Percentiles rank a stretch among this genome's conserved stretches.
These are phyloP conservation scores for Pachypsylla venusta DNA, from an alignment of 1,140 invertebrate species.

Conservation along the genomic window DNA sequence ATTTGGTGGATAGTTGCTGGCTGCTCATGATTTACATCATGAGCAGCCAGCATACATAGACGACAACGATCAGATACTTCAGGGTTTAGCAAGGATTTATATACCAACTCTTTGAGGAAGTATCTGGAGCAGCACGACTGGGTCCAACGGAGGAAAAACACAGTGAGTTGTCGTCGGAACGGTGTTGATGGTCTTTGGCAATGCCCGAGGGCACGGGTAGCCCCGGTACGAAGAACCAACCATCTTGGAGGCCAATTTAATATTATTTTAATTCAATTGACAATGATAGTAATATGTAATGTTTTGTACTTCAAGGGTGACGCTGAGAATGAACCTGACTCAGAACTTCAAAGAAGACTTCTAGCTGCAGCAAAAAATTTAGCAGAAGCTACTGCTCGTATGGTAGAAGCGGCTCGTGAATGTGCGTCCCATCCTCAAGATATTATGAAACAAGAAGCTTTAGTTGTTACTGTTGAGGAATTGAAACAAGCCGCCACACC, in stretches of 20 bases:
- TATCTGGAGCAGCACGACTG: no score
- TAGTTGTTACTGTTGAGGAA: constrained; percentile 80
- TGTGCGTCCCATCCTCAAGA: constrained; percentile 78
- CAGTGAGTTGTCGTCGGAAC: no score
- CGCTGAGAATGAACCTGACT: constrained; percentile 73
- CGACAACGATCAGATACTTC: no score
- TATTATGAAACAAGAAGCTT: constrained; percentile 60
- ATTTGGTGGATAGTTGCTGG: no score
- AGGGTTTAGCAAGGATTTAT: no score
- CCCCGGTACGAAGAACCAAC: no score
- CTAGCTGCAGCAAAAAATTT: constrained; percentile 82
- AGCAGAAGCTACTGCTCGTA: constrained; percentile 87
- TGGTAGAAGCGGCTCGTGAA: constrained; percentile 90
- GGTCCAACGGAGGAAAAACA: no score
- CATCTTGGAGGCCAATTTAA: neutral
- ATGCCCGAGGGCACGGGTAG: no score
- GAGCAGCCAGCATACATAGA: no score
- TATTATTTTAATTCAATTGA: constrained; percentile 14
- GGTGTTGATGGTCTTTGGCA: no score
- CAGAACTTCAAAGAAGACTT: constrained; percentile 74
- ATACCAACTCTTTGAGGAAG: no score
- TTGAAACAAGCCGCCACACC: constrained; percentile 68
- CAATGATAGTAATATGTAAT: neutral
- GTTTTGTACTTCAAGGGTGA: constrained; percentile 41
- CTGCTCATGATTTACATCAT: no score